Evolutionary conservation across 2,888 invertebrate species (phyloP).

Genomic region (Melinaea marsaeus): DNA sequence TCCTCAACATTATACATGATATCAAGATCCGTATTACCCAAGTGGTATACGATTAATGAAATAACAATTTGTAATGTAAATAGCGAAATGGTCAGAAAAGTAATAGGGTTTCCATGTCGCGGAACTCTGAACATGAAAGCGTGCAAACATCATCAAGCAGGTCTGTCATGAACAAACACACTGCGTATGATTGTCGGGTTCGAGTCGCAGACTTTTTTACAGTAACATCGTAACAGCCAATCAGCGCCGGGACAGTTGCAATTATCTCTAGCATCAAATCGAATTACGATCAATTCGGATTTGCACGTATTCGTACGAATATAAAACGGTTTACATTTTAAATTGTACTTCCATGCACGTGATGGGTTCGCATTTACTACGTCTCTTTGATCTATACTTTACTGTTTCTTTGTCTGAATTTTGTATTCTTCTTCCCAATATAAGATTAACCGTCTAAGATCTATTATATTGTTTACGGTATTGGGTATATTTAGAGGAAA

Average conservation of each 20-base stretch:
- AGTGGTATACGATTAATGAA: not conserved
- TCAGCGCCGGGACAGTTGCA: slow-evolving; percentile 77
- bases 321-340: slow-evolving; percentile 79
- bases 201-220: slow-evolving; percentile 59
- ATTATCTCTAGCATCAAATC: slow-evolving; percentile 75
- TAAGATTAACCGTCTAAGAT: not conserved
- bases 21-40: too few relatives aligned
- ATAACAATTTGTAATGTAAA: not conserved
- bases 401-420: not conserved
- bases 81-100: slow-evolving; percentile 3
- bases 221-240: slow-evolving; percentile 55
- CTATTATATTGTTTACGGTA: too few relatives aligned
- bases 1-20: too few relatives aligned
- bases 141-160: slow-evolving; percentile 71
- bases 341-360: slow-evolving; percentile 73
- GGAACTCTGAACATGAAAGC: slow-evolving; percentile 44
- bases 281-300: slow-evolving; percentile 79
- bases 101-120: slow-evolving; percentile 28
- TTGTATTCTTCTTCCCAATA: slow-evolving; percentile 52
- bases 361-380: slow-evolving; percentile 73
- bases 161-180: slow-evolving; percentile 61
- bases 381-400: slow-evolving; percentile 53
- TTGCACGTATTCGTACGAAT: slow-evolving; percentile 76
- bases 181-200: slow-evolving; percentile 66
- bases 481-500: too few relatives aligned